phyloP scores from a whole-genome alignment of 2,888 invertebrate species.

The Leptinotarsa juncta region DNA sequence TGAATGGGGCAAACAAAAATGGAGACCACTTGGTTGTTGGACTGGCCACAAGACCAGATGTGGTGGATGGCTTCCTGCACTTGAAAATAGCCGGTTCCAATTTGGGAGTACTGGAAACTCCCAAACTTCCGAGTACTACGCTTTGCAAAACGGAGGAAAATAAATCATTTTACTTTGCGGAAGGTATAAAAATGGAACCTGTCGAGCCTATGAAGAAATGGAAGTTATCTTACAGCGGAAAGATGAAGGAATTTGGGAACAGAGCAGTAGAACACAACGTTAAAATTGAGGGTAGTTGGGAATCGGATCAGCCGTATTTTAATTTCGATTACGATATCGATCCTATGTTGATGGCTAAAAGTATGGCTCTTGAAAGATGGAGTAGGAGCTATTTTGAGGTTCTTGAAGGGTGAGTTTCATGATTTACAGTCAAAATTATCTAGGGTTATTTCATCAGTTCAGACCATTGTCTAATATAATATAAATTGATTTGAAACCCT shows the following conservation, averaged over 20 bases:
- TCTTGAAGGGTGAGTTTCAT: constrained; percentile 70
- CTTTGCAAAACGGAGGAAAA: constrained; percentile 67
- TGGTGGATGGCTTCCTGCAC: constrained; percentile 73
- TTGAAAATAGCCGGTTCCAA: constrained; percentile 69
- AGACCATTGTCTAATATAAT: no score
- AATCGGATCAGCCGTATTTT: constrained; percentile 72
- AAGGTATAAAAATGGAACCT: constrained; percentile 72
- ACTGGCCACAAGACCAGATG: constrained; percentile 70
- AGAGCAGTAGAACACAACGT: constrained; percentile 64
- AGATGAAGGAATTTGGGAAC: constrained; percentile 70
- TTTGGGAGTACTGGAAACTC: constrained; percentile 72
- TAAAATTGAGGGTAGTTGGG: constrained; percentile 72
- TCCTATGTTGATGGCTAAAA: constrained; percentile 71
- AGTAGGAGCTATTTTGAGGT: constrained; percentile 73
- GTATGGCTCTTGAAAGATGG: constrained; percentile 78
- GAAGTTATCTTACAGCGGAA: constrained; percentile 74
- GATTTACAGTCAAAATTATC: not conserved
- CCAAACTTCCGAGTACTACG: constrained; percentile 72
- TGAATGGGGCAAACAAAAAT: constrained; percentile 72
- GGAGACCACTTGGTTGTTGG: constrained; percentile 73
- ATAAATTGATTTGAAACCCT: no score
- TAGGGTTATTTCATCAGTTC: no score
- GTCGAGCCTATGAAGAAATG: constrained; percentile 78
- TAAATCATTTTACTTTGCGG: constrained; percentile 68
- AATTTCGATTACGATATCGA: constrained; percentile 78